Conservation (phyloP, 1,140 invertebrate genomes). For the Drosophila biarmipes region DNA sequence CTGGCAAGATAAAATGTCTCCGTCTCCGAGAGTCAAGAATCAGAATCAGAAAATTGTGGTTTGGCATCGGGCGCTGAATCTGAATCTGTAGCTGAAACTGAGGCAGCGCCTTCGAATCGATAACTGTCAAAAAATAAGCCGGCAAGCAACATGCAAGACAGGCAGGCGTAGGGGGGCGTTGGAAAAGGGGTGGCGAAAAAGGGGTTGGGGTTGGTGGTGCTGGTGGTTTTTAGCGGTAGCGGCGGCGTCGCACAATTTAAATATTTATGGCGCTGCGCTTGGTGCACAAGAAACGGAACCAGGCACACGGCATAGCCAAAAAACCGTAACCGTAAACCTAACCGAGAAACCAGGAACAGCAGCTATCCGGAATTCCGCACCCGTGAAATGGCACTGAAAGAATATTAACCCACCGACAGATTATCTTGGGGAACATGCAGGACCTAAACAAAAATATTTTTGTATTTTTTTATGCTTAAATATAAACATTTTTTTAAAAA, state of each 20-base stretch:
- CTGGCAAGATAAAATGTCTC: constrained; percentile 65
- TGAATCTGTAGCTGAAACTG: constrained; percentile 29
- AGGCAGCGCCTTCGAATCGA: constrained; percentile 59
- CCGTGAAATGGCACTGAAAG: background rate
- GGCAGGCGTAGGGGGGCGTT: background rate
- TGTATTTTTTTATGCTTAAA: no score
- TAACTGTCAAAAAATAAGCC: constrained; percentile 82
- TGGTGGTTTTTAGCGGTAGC: constrained; percentile 23
- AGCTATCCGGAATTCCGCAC: constrained; percentile 24
- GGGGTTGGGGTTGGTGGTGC: background rate
- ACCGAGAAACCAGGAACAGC: constrained; percentile 47
- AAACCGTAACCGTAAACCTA: constrained; percentile 78
- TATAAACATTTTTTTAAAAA: no score
- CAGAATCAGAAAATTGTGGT: constrained; percentile 10
- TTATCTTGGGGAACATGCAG: no score
- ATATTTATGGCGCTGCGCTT: constrained; percentile 73
- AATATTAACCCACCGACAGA: background rate
- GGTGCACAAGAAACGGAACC: constrained; percentile 53
- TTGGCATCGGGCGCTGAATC: constrained; percentile 13
- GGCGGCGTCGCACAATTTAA: constrained; percentile 70
- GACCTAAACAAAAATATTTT: no score
- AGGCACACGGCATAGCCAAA: constrained; percentile 74
- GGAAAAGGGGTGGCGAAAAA: background rate
- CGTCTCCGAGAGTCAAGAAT: constrained; percentile 35
- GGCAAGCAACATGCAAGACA: constrained; percentile 69